phyloP scores from a whole-genome alignment of 2,888 invertebrate genomes.

The Drosophila borealis region DNA sequence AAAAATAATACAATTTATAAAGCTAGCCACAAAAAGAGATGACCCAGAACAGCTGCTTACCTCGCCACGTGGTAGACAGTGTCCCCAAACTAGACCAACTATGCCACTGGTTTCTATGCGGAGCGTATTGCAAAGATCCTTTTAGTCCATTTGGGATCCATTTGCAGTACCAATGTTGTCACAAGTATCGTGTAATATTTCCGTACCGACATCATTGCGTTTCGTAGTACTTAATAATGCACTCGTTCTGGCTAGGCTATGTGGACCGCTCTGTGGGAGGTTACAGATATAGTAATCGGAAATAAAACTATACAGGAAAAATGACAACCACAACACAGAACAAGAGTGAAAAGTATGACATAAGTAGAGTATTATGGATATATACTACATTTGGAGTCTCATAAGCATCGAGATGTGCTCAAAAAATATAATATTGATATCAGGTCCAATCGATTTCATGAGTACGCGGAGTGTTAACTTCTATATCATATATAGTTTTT shows the following conservation, averaged over 20 bases:
- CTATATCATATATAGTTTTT: too few relatives aligned
- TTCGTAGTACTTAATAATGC: constrained; percentile 83
- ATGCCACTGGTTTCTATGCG: constrained; percentile 66
- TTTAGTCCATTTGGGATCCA: constrained; percentile 88
- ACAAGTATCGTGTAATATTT: constrained; percentile 86
- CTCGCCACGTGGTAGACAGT: constrained; percentile 60
- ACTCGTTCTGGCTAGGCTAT: constrained; percentile 82
- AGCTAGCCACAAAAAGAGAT: constrained; percentile 15
- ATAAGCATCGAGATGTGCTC: too few relatives aligned
- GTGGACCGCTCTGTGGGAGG: constrained; percentile 74
- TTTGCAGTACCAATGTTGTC: constrained; percentile 85
- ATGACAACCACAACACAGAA: too few relatives aligned
- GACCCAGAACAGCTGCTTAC: constrained; percentile 43
- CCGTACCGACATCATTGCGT: constrained; percentile 77
- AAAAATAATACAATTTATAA: background rate
- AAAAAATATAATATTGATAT: too few relatives aligned
- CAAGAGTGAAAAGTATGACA: too few relatives aligned
- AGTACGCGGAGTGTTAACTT: too few relatives aligned
- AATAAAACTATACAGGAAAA: too few relatives aligned
- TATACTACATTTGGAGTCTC: too few relatives aligned
- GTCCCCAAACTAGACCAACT: constrained; percentile 76
- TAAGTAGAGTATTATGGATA: too few relatives aligned
- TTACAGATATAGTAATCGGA: background rate
- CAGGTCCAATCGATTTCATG: too few relatives aligned
- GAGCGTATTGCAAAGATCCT: constrained; percentile 86